Percentiles rank a stretch among this genome's conserved stretches.
Conservation (phyloP, 1,140 invertebrate genomes). For the Nylanderia fulva region DNA sequence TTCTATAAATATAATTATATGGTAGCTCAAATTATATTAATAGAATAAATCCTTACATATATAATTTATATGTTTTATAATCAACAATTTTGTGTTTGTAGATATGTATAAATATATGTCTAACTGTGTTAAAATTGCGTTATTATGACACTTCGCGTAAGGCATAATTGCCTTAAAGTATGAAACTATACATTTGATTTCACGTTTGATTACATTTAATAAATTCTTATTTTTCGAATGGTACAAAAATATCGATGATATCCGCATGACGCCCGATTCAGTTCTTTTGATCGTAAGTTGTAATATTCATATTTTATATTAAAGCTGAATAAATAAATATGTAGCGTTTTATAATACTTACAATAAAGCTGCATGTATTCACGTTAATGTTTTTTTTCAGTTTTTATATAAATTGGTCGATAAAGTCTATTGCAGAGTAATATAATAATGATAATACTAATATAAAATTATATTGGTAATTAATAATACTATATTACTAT, state of each 20-base stretch:
- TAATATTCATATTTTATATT: conserved; percentile 69
- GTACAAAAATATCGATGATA: conserved; percentile 30
- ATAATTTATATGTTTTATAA: neutral
- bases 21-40: conserved; percentile 17
- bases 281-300: conserved; percentile 43
- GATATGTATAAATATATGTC: neutral
- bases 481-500: conserved; percentile 9
- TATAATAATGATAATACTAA: conserved; percentile 10
- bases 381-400: neutral
- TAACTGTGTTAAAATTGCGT: conserved; percentile 38
- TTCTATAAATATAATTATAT: neutral
- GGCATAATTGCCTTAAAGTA: conserved; percentile 35
- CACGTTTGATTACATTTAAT: conserved; percentile 56
- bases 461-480: neutral
- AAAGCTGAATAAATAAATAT: conserved; percentile 81
- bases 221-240: conserved; percentile 31
- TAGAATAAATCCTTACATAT: conserved; percentile 18
- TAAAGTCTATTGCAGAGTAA: conserved; percentile 9
- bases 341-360: conserved; percentile 68
- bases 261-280: conserved; percentile 29
- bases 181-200: conserved; percentile 51
- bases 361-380: conserved; percentile 38
- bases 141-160: conserved; percentile 55
- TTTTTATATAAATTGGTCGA: neutral
- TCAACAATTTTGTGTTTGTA: neutral